Conservation (phyloP, 1,140 invertebrate genomes). For the Charaxes varanes region DNA sequence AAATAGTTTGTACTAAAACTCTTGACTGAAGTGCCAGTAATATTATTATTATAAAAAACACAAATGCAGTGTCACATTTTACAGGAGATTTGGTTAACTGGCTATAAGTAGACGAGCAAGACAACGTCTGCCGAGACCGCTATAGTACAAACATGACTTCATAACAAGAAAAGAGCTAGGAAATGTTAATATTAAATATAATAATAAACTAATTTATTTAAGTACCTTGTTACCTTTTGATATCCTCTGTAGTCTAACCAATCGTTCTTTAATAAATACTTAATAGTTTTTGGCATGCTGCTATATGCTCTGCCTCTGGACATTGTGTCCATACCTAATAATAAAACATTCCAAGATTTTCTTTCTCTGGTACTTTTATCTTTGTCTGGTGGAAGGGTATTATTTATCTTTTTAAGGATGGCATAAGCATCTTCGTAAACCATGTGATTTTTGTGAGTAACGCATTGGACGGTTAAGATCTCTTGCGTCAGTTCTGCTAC, state of each 20-base stretch:
- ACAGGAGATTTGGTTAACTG: no score
- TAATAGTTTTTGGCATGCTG: conserved; percentile 83
- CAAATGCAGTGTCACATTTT: no score
- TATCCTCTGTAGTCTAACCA: conserved; percentile 72
- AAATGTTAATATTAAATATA: no score
- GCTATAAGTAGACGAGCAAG: no score
- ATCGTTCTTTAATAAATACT: conserved; percentile 76
- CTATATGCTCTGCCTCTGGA: conserved; percentile 85
- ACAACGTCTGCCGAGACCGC: no score
- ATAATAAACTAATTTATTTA: conserved; percentile 8
- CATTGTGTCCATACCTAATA: conserved; percentile 88
- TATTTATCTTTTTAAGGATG: conserved; percentile 31
- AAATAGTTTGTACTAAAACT: no score
- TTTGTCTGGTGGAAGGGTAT: neutral
- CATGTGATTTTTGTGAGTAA: conserved; percentile 8
- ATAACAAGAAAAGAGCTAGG: no score
- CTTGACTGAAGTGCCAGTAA: no score
- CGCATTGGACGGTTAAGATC: conserved; percentile 38
- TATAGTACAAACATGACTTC: no score
- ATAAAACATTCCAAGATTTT: conserved; percentile 77
- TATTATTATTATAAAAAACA: no score
- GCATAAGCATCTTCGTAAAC: conserved; percentile 45
- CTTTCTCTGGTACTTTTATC: conserved; percentile 6
- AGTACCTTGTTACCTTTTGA: conserved; percentile 59
- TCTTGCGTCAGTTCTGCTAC: conserved; percentile 27